Base-by-base conservation (phyloP, 2,888 invertebrate species). In the Tupiocoris notatus region DNA sequence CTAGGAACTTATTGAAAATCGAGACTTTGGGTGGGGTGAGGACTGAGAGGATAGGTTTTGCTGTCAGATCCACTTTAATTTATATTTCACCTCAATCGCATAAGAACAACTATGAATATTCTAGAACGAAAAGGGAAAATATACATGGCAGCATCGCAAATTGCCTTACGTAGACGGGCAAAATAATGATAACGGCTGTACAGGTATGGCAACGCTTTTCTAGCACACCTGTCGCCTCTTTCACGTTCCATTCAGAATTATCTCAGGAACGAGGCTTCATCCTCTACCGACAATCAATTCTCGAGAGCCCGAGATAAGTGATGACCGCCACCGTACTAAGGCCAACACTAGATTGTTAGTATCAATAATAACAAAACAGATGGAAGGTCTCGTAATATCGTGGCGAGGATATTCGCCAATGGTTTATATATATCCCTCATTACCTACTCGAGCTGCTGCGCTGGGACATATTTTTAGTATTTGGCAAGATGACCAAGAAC, bases 391-490 rank as follows among this genome's bases (percentile, higher is more conserved):
- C 39, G 39, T n/a, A 9, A 59, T 20, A 1, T 54, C 54, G 20
- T 16, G n/a, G n/a, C n/a, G 22, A 21, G 23, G 58, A 59, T 61
- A 61, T 61, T 62, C 73, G 73, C 22, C 22, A 21, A 65, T 25
- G 39, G 73, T 39, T 39, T 73, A 73, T 61, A 61, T 61, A 61
- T 73, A 73, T 17, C 39, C 25, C 73, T 73, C 73, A 73, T 73
- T 73, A 73, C 70, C 70, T 17, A 70, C 73, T 70, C 70, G 59
- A 59, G 63, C 59, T 59, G 17, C 59, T n/a, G 73, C 63, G 70
- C 70, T 59, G 70, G 59, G 18, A 61, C 24, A 62, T 73, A 73
- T 73, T 57, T 73, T 73, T 73, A 73, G 73, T 54, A 39, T n/a
- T 73, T 73, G 73, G 73, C 73, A 73, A 54, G 39, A 39, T 39